Base-by-base conservation (phyloP, 2,888 invertebrate genomes). In the Limnephilus rhombicus region DNA sequence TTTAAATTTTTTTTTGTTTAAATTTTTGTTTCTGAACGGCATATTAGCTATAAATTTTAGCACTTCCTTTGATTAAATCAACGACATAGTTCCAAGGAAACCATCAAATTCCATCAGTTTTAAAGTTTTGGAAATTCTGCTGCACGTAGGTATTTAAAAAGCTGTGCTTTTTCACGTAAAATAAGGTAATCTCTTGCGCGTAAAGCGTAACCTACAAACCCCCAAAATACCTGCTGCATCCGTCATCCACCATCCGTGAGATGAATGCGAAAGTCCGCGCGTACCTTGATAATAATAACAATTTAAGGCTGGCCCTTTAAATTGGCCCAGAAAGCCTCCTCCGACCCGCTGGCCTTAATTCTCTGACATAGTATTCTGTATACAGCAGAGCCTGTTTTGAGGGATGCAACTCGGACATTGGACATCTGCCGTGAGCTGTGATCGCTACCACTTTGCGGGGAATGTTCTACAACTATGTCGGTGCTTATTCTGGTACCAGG, bases 271-370 rank as follows among this genome's bases (percentile, higher is more conserved):
- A 68, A 68, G 68, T 68, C 68, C 68, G n/a, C 24, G 9, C 9
- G 68, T 68, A 68, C 68, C 68, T 68, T 68, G 68, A 68, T 68
- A 68, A 68, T 68, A 24, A 83, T 83, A 83, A 83, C 37, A 37
- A 83, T 83, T 83, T 83, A 41, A 83, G 11, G 83, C 24, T 37
- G 83, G 83, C 83, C 83, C 83, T 83, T 83, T 37, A 83, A 83
- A 83, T 83, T 45, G 88, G 68, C 88, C 88, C 88, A 88, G 68
- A 88, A 68, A 68, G 31, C 88, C 37, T 68, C 88, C 31, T 31
- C 29, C 68, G 88, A 88, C 88, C 88, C 34, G 88, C 68, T 88
- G 88, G 88, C 88, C 88, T 68, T 88, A 88, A 53, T 88, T 68
- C 88, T 34, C 68, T 68, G 31, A 53, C 37, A 68, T 18, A 68